Conservation (phyloP, 2,888 invertebrate species). For the Actias luna region DNA sequence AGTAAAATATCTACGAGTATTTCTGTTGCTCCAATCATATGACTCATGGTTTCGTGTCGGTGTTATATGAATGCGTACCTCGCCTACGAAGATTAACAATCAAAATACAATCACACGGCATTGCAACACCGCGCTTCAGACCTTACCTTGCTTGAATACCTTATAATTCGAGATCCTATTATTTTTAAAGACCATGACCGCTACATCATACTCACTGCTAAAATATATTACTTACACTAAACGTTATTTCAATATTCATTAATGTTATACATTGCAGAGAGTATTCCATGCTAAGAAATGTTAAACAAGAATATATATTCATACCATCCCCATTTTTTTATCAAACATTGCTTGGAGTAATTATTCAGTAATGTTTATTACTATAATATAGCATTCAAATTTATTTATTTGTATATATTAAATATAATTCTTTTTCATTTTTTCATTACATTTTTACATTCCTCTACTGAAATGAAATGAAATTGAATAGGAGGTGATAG, state of each 20-base stretch:
- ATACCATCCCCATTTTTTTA: background rate
- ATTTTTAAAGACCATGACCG: constrained; percentile 49
- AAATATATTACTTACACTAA: background rate
- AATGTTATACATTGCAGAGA: background rate
- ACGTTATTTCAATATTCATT: background rate
- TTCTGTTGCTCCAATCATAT: background rate
- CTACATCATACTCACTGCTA: constrained; percentile 26
- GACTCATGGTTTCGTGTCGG: constrained; percentile 1
- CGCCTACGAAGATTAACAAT: background rate
- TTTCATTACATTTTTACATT: background rate
- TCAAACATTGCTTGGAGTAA: too few relatives aligned
- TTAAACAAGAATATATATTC: background rate
- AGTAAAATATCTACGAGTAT: background rate
- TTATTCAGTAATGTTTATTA: too few relatives aligned
- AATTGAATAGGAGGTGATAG: background rate
- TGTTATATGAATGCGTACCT: background rate
- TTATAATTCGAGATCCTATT: constrained; percentile 41
- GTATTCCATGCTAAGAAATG: background rate
- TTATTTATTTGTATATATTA: background rate
- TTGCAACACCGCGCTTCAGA: constrained; percentile 29
- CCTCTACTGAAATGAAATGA: background rate
- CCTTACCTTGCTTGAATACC: constrained; percentile 38
- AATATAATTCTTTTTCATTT: background rate
- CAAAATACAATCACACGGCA: constrained; percentile 9
- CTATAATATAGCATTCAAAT: background rate